These are phyloP conservation scores for Siniperca scherzeri DNA, from an alignment of 2,797 vertebrate genomes.

Conservation along the genomic window DNA sequence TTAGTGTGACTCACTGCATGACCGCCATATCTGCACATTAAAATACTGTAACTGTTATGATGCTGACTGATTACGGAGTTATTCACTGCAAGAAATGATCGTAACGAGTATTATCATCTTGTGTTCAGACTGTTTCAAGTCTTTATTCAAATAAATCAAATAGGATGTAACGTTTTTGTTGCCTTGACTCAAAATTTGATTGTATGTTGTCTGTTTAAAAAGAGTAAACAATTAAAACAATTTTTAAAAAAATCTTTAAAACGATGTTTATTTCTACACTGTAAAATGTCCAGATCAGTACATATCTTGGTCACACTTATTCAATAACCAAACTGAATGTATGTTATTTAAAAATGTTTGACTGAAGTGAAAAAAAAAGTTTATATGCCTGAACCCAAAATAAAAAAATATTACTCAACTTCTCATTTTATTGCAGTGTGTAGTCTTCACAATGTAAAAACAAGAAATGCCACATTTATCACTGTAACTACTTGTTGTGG, in stretches of 20 bases:
- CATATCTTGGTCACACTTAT: not conserved
- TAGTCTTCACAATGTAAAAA: not conserved
- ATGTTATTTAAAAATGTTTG: not conserved
- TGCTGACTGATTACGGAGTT: not conserved
- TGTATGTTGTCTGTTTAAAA: not conserved
- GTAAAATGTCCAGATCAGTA: not conserved
- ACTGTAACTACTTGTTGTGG: not conserved
- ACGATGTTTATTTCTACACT: not conserved
- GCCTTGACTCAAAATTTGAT: not conserved
- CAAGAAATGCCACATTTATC: conserved; percentile 7
- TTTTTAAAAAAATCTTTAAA: too few species aligned
- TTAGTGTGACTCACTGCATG: not conserved
- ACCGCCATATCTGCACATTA: not conserved
- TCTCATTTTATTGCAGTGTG: not conserved
- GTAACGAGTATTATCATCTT: not conserved
- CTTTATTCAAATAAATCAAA: not conserved
- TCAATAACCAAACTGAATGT: not conserved
- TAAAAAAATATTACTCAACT: not conserved
- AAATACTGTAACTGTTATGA: not conserved
- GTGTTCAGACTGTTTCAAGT: not conserved
- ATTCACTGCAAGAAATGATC: too few species aligned
- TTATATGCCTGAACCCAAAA: not conserved
- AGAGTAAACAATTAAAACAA: not conserved
- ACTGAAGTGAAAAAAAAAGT: not conserved
- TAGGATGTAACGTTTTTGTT: not conserved